Conservation (phyloP, 1,140 invertebrate species). For the Polypedilum vanderplanki region DNA sequence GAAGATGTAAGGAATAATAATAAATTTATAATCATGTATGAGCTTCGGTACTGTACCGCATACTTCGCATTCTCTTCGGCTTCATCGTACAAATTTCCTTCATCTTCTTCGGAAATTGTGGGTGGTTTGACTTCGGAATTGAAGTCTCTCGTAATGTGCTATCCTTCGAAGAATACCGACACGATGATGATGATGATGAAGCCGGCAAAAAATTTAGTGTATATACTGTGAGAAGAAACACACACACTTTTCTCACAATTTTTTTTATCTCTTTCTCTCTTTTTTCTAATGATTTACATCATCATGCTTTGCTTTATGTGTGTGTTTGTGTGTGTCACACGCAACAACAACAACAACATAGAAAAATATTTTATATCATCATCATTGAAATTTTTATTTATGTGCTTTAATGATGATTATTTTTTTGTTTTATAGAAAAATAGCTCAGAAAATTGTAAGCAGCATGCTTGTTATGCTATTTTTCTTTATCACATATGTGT, state of each 20-base stretch:
- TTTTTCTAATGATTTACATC: background rate
- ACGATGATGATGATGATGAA: constrained; percentile 11
- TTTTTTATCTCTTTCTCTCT: background rate
- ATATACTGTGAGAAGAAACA: background rate
- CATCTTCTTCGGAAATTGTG: constrained; percentile 10
- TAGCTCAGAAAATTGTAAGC: no score
- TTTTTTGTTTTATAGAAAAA: no score
- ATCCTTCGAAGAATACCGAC: background rate
- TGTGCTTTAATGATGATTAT: no score
- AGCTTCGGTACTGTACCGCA: background rate
- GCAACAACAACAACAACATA: background rate
- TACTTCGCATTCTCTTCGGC: constrained; percentile 1
- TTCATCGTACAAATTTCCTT: background rate
- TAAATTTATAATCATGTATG: constrained; percentile 28
- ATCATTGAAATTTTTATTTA: background rate
- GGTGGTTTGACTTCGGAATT: constrained; percentile 7
- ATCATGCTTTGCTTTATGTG: background rate
- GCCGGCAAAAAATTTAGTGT: constrained; percentile 8
- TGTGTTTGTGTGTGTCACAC: background rate
- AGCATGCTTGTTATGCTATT: no score
- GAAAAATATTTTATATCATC: background rate
- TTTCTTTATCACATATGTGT: no score
- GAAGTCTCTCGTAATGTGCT: background rate
- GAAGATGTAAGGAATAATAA: constrained; percentile 26
- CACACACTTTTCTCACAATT: background rate